These are phyloP conservation scores for Macquaria australasica DNA, from an alignment of 2,113 vertebrate genomes.

Conservation along the genomic window DNA sequence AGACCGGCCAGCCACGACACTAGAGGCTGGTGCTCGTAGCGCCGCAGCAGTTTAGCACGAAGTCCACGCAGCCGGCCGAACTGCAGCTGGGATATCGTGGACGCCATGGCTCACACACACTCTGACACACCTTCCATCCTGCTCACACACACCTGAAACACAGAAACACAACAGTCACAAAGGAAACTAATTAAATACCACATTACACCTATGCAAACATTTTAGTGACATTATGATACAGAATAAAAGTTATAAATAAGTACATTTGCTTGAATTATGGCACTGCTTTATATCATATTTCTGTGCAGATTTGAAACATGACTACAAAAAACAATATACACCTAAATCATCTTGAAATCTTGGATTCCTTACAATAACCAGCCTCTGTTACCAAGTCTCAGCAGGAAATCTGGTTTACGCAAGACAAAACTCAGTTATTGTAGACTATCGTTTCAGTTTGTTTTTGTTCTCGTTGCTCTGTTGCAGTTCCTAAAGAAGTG, in stretches of 20 bases:
- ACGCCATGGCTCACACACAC: slow-evolving; percentile 72
- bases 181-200: not conserved
- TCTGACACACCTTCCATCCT: slow-evolving; percentile 28
- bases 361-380: not conserved
- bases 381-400: not conserved
- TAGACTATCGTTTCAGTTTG: not conserved
- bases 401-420: not conserved
- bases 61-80: slow-evolving; percentile 83
- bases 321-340: not conserved
- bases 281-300: not conserved
- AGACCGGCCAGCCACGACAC: slow-evolving; percentile 87
- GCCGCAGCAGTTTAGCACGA: slow-evolving; percentile 79
- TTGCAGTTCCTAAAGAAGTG: not conserved
- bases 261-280: not conserved
- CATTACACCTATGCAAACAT: not conserved
- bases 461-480: not conserved
- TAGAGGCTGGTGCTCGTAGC: slow-evolving; percentile 84
- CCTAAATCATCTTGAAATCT: not conserved
- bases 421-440: not conserved
- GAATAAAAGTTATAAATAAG: not conserved
- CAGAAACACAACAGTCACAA: not conserved
- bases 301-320: not conserved
- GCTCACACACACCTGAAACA: slow-evolving; percentile 25
- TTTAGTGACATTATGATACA: not conserved
- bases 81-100: slow-evolving; percentile 76